Percentiles rank a stretch among this genome's conserved stretches.
phyloP scores from a whole-genome alignment of 64 coral and sea anemone genomes.

The Astreopora myriophthalma region DNA sequence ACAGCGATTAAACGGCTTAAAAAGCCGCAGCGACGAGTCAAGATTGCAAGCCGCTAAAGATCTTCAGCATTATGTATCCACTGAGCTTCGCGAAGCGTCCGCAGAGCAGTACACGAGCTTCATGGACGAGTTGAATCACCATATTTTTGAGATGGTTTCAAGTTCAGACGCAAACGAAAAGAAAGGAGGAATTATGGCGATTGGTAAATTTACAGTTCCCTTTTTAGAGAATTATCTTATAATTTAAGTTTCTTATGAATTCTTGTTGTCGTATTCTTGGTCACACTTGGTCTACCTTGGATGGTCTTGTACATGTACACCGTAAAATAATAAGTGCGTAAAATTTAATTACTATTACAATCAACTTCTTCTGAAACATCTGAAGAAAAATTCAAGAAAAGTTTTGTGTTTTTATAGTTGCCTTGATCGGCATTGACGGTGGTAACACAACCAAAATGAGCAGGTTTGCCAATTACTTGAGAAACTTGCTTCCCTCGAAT shows the following conservation, averaged over 20 bases:
- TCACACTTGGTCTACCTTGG: too few species aligned
- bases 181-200: conserved; percentile 98
- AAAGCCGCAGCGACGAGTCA: conserved; percentile 87
- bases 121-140: conserved; percentile 98
- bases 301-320: too few species aligned
- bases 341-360: too few species aligned
- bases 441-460: conserved; percentile 96
- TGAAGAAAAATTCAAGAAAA: too few species aligned
- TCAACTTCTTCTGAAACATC: too few species aligned
- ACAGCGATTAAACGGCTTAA: conserved; percentile 84
- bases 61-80: conserved; percentile 96
- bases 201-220: conserved; percentile 82
- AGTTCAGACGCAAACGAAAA: conserved; percentile 98
- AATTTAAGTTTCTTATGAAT: too few species aligned
- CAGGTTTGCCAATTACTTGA: conserved; percentile 96
- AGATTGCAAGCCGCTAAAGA: conserved; percentile 87
- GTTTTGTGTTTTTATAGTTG: conserved; percentile 59
- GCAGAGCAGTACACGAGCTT: conserved; percentile 81
- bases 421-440: conserved; percentile 90
- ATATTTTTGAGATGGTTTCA: conserved; percentile 99
- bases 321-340: too few species aligned
- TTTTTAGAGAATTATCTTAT: too few species aligned
- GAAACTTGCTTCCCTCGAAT: conserved; percentile 93
- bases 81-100: conserved; percentile 96
- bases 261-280: too few species aligned